Conservation (phyloP, 2,888 invertebrate genomes). For the Miltochrista miniata region DNA sequence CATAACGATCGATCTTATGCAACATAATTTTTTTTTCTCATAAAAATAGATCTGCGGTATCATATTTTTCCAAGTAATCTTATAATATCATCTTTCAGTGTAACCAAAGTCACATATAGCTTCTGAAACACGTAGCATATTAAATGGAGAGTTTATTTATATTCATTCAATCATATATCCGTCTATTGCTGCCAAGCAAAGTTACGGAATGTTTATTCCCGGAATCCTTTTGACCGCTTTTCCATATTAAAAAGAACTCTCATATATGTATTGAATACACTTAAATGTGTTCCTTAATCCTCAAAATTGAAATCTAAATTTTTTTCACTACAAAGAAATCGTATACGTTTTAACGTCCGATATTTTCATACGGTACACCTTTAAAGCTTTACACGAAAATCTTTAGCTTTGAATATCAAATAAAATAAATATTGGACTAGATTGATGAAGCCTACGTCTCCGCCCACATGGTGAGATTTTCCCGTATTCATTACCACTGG, state of each 20-base stretch:
- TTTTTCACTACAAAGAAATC: constrained; percentile 29
- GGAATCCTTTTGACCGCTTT: constrained; percentile 11
- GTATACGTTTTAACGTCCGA: constrained; percentile 10
- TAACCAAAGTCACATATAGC: no score
- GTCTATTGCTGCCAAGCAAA: neutral
- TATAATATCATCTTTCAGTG: no score
- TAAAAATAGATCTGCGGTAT: no score
- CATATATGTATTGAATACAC: neutral
- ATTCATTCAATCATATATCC: neutral
- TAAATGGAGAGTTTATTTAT: no score
- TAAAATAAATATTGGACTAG: no score
- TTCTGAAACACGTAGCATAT: no score
- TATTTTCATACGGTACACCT: constrained; percentile 23
- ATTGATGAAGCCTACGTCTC: no score
- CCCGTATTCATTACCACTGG: no score
- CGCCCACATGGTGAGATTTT: no score
- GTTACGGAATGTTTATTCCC: neutral
- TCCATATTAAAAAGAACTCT: constrained; percentile 6
- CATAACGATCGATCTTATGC: no score
- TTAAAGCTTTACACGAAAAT: constrained; percentile 25
- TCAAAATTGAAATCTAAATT: constrained; percentile 11
- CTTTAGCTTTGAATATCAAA: constrained; percentile 47
- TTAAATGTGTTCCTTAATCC: constrained; percentile 7
- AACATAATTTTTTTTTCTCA: no score
- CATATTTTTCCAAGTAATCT: no score